Conservation (phyloP, 2,888 invertebrate species). For the Xanthia icteritia region DNA sequence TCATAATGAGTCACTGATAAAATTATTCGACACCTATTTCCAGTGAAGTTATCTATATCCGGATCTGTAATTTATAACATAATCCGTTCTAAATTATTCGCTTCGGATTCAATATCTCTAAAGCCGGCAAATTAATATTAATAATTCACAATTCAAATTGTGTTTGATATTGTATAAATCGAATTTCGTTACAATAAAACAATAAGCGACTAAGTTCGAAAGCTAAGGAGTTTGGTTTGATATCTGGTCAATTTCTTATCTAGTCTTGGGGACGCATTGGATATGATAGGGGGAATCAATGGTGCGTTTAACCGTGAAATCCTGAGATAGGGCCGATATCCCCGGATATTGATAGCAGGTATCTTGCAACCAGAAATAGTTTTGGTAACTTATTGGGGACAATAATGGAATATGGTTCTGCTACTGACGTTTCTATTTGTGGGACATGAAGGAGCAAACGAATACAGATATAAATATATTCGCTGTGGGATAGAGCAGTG, state of each 20-base stretch:
- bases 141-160: slow-evolving; percentile 41
- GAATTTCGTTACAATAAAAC: slow-evolving; percentile 65
- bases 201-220: slow-evolving; percentile 71
- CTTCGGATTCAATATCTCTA: slow-evolving; percentile 35
- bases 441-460: slow-evolving; percentile 53
- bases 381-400: slow-evolving; percentile 81
- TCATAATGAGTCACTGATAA: slow-evolving; percentile 44
- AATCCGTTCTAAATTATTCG: slow-evolving; percentile 51
- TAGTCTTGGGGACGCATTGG: slow-evolving; percentile 78
- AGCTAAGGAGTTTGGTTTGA: slow-evolving; percentile 77
- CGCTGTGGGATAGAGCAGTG: slow-evolving; percentile 1
- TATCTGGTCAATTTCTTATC: slow-evolving; percentile 88
- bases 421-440: slow-evolving; percentile 68
- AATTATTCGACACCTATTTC: slow-evolving; percentile 39
- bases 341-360: slow-evolving; percentile 88
- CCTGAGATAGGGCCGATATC: slow-evolving; percentile 85
- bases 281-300: slow-evolving; percentile 83
- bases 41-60: slow-evolving; percentile 26
- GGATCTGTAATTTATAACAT: slow-evolving; percentile 50
- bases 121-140: slow-evolving; percentile 32
- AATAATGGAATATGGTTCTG: slow-evolving; percentile 74
- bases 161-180: slow-evolving; percentile 42
- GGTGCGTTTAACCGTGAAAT: slow-evolving; percentile 89
- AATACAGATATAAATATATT: slow-evolving; percentile 29
- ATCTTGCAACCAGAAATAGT: slow-evolving; percentile 82